phyloP scores from a whole-genome alignment of 2,113 vertebrate genomes.

The Leptocoma aspasia region DNA sequence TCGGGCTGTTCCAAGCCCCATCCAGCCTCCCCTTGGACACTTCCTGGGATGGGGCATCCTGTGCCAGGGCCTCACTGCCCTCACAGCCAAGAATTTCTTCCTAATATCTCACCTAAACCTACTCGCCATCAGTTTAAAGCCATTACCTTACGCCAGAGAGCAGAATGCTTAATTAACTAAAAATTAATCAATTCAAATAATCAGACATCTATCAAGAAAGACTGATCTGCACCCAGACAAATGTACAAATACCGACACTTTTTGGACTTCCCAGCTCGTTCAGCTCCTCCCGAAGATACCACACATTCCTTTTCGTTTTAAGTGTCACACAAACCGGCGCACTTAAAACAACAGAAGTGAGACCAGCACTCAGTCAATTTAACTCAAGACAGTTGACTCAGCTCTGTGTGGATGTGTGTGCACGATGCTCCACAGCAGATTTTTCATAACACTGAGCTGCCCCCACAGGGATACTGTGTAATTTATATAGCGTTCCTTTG shows the following conservation, averaged over 20 bases:
- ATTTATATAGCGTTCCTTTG: conserved; percentile 39
- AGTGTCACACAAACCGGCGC: background rate
- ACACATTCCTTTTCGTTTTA: background rate
- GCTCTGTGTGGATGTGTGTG: background rate
- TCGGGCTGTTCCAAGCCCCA: background rate
- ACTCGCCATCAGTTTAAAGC: background rate
- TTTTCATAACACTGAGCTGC: conserved; percentile 10
- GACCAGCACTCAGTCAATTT: background rate
- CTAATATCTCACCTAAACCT: background rate
- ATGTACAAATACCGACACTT: rapidly evolving
- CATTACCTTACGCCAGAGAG: background rate
- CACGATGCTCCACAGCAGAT: background rate
- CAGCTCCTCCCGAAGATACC: background rate
- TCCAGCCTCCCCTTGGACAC: background rate
- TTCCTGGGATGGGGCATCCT: background rate
- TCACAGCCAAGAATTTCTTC: background rate
- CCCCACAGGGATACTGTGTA: background rate
- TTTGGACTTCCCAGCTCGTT: background rate
- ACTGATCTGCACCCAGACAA: background rate
- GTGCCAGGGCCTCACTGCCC: background rate
- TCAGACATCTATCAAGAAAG: background rate
- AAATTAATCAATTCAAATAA: background rate
- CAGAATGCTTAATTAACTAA: background rate
- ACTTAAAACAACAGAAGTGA: background rate
- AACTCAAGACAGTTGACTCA: background rate